Conservation (phyloP, 2,797 vertebrate genomes). For the Anomalospiza imberbis region DNA sequence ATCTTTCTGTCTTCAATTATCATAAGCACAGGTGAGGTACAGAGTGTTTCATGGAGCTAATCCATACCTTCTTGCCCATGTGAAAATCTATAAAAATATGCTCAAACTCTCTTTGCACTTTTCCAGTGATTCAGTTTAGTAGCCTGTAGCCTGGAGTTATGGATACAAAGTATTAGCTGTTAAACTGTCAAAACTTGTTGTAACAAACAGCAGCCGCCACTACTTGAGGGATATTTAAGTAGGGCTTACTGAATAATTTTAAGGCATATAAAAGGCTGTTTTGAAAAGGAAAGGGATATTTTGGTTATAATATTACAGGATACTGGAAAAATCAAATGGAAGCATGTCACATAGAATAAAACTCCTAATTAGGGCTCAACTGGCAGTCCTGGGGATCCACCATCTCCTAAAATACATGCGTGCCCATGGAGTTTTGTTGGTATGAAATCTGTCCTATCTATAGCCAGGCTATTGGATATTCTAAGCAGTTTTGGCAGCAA, state of each 20-base stretch:
- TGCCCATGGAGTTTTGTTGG: neutral
- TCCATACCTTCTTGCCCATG: neutral
- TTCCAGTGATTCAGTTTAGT: neutral
- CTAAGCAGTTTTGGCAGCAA: neutral
- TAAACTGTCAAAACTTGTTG: constrained; percentile 17
- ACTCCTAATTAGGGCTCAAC: neutral
- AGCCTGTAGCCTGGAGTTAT: neutral
- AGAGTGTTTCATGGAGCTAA: neutral
- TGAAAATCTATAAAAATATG: neutral
- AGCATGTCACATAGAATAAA: neutral
- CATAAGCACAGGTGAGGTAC: neutral
- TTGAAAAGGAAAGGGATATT: neutral
- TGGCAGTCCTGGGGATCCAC: neutral
- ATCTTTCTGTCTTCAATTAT: neutral
- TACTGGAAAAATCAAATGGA: constrained; percentile 8
- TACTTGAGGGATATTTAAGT: neutral
- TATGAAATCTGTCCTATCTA: neutral
- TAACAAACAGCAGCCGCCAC: neutral
- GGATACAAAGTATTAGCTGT: neutral
- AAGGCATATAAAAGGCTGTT: neutral
- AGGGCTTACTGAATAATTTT: neutral
- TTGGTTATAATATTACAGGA: neutral
- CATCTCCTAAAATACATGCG: neutral
- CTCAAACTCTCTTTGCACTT: neutral
- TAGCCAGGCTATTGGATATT: neutral